A percentile compares a stretch with the other conserved stretches of the same genome.
Conservation (phyloP, 2,888 invertebrate species). For the Mimachlamys varia region DNA sequence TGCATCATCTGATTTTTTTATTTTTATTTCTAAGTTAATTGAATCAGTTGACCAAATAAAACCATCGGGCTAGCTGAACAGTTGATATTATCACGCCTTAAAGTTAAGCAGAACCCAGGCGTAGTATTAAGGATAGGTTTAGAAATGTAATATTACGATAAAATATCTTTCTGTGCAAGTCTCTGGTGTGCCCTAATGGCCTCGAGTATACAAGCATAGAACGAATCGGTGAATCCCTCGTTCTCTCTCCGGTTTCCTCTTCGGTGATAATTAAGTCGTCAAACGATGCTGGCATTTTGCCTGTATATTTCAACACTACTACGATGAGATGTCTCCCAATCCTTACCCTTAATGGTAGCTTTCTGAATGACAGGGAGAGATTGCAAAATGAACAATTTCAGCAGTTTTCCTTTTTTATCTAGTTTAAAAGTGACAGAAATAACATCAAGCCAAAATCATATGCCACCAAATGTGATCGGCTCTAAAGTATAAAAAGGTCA, state of each 20-base stretch:
- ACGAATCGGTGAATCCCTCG: background rate
- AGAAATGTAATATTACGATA: constrained; percentile 8
- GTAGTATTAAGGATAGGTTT: background rate
- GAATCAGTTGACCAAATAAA: constrained; percentile 6
- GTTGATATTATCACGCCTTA: background rate
- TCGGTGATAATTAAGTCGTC: background rate
- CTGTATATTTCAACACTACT: constrained; percentile 5
- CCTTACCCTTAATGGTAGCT: background rate
- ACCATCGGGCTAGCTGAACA: background rate
- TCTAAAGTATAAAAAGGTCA: background rate
- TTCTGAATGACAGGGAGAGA: background rate
- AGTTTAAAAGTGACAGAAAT: constrained; percentile 18
- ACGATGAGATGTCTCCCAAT: background rate
- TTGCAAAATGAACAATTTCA: background rate
- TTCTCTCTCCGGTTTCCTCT: background rate
- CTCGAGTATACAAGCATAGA: background rate
- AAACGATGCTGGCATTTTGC: constrained; percentile 4
- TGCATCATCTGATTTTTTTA: background rate
- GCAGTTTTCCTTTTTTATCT: background rate
- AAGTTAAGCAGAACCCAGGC: background rate
- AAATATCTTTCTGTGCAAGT: constrained; percentile 10
- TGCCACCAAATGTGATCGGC: background rate
- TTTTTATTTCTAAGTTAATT: background rate
- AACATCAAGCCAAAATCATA: constrained; percentile 32
- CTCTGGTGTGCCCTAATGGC: constrained; percentile 24